Evolutionary conservation across 1,140 invertebrate species (phyloP), one percentile per base, ranked within the genome.

Genomic region (Anastatus disparis): DNA sequence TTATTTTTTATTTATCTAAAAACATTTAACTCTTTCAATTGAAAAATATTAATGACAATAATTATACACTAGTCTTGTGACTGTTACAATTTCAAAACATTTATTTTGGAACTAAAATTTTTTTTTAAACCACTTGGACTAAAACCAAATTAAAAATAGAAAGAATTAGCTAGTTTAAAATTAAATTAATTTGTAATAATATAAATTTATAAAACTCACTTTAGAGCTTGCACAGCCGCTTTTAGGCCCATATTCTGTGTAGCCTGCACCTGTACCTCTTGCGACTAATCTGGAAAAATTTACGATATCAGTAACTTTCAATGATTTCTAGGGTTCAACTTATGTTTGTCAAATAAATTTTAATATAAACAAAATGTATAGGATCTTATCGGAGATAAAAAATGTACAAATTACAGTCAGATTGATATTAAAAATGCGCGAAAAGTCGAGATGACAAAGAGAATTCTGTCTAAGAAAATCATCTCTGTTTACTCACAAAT

Each of bases 201-300:
- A 4, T 35, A 35, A 35, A 65, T 65, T 9, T 26, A n/a, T n/a
- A n/a, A n/a, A 35, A 35, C 31, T 85, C 84, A 92, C 91, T 90
- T 90, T 73, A 92, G 83, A 81, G 91, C 89, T 85, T 92, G 90
- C 73, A 90, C 88, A 79, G 91, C 91, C 77, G 90, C 89, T 82
- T 91, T 91, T 83, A 91, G 84, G 79, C 90, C 90, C 90, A 91
- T 91, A 83, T 85, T 89, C 77, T 71, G 72, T 68, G 50, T 59
- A 76, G 65, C 75, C 74, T 69, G 66, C 74, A 52, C 61, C 75
- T 67, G 29, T n/a, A 63, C 29, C 61, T 22, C 40, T 40, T 56
- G 27, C 10, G 55, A 67, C 58, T 73, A 53, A 55, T 55, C 74
- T 74, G 58, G 0, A 73, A 73, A 56, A 69, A 53, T n/a, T 6